Percentiles rank a stretch among this genome's conserved stretches.
These are phyloP conservation scores for Bhutanitis thaidina DNA, from an alignment of 2,888 invertebrate genomes.

Conservation along the genomic window DNA sequence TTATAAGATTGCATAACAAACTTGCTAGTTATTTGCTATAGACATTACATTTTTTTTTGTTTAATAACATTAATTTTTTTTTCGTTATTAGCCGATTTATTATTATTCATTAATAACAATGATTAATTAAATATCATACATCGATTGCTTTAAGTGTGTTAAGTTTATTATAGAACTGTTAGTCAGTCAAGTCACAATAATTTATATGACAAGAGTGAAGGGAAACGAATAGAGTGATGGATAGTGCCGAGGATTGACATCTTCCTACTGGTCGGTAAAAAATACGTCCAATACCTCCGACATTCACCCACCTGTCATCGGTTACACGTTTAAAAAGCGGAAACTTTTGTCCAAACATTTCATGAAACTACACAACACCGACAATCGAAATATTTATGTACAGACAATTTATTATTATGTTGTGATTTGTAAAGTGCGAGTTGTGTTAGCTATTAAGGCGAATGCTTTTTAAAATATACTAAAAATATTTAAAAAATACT, in stretches of 20 bases:
- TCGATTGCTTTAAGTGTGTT: not conserved
- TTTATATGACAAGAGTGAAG: constrained; percentile 53
- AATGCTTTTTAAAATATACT: no score
- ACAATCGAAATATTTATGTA: constrained; percentile 5
- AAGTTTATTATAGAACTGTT: constrained; percentile 32
- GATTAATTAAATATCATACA: no score
- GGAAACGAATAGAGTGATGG: constrained; percentile 68
- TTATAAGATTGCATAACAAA: constrained; percentile 27
- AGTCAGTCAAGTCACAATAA: constrained; percentile 47
- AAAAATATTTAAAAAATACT: no score
- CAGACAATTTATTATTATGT: not conserved
- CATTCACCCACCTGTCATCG: constrained; percentile 36
- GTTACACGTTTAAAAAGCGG: constrained; percentile 21
- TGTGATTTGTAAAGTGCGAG: not conserved
- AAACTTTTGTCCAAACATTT: constrained; percentile 20
- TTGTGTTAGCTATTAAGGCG: no score
- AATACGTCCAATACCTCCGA: constrained; percentile 43
- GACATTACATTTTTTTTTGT: not conserved
- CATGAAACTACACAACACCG: constrained; percentile 14
- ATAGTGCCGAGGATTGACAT: constrained; percentile 68
- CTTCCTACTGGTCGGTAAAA: constrained; percentile 70
- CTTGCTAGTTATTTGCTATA: not conserved
- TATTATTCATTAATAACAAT: no score
- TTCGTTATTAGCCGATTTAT: no score
- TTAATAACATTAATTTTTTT: no score